Evolutionary conservation across 2,888 invertebrate species (phyloP).

Genomic region (Uloborus plumipes): DNA sequence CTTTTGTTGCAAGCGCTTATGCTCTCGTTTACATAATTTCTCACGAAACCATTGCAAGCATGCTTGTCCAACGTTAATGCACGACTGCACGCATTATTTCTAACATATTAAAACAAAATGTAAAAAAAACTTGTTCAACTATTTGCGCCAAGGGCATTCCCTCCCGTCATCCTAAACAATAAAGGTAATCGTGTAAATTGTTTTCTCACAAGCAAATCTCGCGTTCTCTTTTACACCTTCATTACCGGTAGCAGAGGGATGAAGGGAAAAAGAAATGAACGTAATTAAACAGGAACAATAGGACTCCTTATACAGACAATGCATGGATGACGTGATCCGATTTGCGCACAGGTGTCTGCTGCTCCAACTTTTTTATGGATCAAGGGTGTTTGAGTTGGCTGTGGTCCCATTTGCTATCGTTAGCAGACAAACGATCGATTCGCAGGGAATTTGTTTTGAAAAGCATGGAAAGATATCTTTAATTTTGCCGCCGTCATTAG

Average conservation of each 20-base stretch:
- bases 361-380: constrained; percentile 25
- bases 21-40: too few relatives aligned
- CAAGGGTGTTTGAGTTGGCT: constrained; percentile 39
- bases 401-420: constrained; percentile 4
- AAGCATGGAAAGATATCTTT: too few relatives aligned
- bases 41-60: too few relatives aligned
- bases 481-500: too few relatives aligned
- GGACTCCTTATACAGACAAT: not conserved
- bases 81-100: too few relatives aligned
- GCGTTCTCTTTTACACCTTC: not conserved
- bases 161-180: not conserved
- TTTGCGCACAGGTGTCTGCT: constrained; percentile 28
- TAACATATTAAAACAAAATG: too few relatives aligned
- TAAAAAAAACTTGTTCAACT: not conserved
- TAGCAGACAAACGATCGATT: constrained; percentile 13
- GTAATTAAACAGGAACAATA: constrained; percentile 1
- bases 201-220: constrained; percentile 1
- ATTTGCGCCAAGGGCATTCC: not conserved
- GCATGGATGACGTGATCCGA: constrained; percentile 32
- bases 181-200: not conserved
- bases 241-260: not conserved
- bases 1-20: too few relatives aligned
- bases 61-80: too few relatives aligned
- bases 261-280: not conserved
- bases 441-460: not conserved